phyloP scores from a whole-genome alignment of 2,113 vertebrate species.

The Neogobius melanostomus region DNA sequence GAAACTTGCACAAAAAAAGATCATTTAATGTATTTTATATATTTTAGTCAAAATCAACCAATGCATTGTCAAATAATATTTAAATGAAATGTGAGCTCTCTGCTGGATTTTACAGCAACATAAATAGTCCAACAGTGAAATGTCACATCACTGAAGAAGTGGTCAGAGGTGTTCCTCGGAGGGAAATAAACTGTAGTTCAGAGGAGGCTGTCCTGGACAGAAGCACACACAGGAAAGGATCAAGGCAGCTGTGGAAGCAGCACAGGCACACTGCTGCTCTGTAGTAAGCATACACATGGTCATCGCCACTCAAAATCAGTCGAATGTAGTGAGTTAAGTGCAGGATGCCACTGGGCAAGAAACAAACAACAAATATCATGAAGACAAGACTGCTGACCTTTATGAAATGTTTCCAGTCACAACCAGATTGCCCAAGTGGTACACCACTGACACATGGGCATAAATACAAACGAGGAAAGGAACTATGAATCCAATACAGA shows the following conservation, averaged over 20 bases:
- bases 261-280: slow-evolving; percentile 84
- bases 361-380: slow-evolving; percentile 86
- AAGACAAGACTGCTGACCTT: slow-evolving; percentile 84
- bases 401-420: slow-evolving; percentile 81
- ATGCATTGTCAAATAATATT: too few species aligned
- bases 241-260: slow-evolving; percentile 90
- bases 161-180: slow-evolving; percentile 32
- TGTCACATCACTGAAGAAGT: slow-evolving; percentile 27
- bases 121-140: slow-evolving; percentile 1
- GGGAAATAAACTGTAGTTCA: slow-evolving; percentile 59
- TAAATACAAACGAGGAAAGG: slow-evolving; percentile 82
- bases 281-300: slow-evolving; percentile 83
- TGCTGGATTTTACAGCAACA: slow-evolving; percentile 19
- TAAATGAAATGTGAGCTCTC: slow-evolving; percentile 9
- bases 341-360: slow-evolving; percentile 84
- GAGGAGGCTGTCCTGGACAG: slow-evolving; percentile 76
- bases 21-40: too few species aligned
- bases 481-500: slow-evolving; percentile 80
- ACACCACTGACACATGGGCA: slow-evolving; percentile 82
- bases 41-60: too few species aligned
- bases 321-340: slow-evolving; percentile 83
- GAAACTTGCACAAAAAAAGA: too few species aligned
- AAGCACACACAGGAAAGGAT: slow-evolving; percentile 89
- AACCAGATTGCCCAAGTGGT: slow-evolving; percentile 77
- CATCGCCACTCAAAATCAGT: slow-evolving; percentile 71